Evolutionary conservation across 2,113 vertebrate genomes (phyloP), one percentile per base, ranked within the genome.

Genomic region (Nettapus auritus): DNA sequence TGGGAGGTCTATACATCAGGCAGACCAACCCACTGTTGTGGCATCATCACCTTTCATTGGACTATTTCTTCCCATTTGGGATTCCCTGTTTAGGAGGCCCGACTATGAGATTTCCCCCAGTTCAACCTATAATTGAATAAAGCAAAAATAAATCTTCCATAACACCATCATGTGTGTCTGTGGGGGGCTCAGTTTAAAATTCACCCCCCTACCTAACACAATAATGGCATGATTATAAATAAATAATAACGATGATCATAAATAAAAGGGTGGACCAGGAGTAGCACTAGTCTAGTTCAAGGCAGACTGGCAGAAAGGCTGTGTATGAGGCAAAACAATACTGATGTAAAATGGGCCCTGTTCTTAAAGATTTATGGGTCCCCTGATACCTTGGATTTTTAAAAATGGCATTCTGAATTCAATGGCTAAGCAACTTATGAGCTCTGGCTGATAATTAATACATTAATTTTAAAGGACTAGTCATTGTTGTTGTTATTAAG

Each of bases 11-110:
- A 3, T 2, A 19, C 15, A 34, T 70, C 23, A 17, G 55, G 46
- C 15, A 5, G 15, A 68, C 4, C 7, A 76, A 75, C 34, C 23
- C 67, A 23, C 16, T 84, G 44, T 11, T 0, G 0, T 0, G 0
- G 3, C 6, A 20, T 40, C 52, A 56, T 4, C 34, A 48, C 5
- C 13, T 44, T 52, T 52, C 2, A 0, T 0, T 68, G 42, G 29
- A 11, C 12, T 38, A 52, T 20, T 55, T 69, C 16, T 62, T 73
- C 13, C 38, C 31, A 9, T 21, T 46, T 76, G 28, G 14, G 19
- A 6, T 20, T 4, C 34, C 44, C 8, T 14, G 13, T 38, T 59
- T 48, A 83, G 76, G 80, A 57, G 9, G 12, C 11, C 8, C 56
- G 38, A 57, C 0, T 19, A 64, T 53, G 9, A 74, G 33, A 76